phyloP scores from a whole-genome alignment of 1,140 invertebrate genomes.

The Galleria mellonella region DNA sequence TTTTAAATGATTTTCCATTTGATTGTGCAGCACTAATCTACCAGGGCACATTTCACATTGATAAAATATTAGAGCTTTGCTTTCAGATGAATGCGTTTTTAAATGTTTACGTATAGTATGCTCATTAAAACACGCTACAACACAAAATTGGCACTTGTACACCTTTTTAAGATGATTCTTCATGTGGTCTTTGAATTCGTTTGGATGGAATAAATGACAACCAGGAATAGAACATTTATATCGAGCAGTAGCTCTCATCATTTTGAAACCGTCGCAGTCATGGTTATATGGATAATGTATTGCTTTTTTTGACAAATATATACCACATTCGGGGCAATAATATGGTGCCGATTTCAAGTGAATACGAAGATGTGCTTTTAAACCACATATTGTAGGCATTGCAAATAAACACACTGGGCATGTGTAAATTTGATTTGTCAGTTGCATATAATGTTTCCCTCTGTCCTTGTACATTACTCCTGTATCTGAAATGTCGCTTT shows the following conservation, averaged over 20 bases:
- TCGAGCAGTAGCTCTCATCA: slow-evolving; percentile 62
- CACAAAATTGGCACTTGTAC: slow-evolving; percentile 59
- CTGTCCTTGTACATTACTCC: slow-evolving; percentile 33
- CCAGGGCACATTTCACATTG: slow-evolving; percentile 53
- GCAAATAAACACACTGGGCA: slow-evolving; percentile 66
- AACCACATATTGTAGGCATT: slow-evolving; percentile 61
- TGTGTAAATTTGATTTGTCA: slow-evolving; percentile 28
- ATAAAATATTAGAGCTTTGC: slow-evolving; percentile 30
- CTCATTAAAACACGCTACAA: slow-evolving; percentile 42
- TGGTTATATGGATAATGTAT: slow-evolving; percentile 55
- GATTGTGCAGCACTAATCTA: slow-evolving; percentile 34
- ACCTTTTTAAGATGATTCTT: slow-evolving; percentile 58
- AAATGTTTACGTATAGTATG: slow-evolving; percentile 40
- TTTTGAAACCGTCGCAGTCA: slow-evolving; percentile 70
- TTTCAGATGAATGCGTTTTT: slow-evolving; percentile 18
- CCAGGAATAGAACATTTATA: slow-evolving; percentile 49
- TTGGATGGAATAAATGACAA: slow-evolving; percentile 60
- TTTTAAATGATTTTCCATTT: slow-evolving; percentile 42
- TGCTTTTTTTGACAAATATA: slow-evolving; percentile 35
- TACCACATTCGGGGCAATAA: slow-evolving; percentile 74
- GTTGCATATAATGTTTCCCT: slow-evolving; percentile 46
- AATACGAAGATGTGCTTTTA: slow-evolving; percentile 63
- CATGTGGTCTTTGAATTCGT: slow-evolving; percentile 61
- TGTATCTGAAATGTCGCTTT: slow-evolving; percentile 3
- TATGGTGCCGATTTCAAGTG: slow-evolving; percentile 62